Percentiles rank a stretch among this genome's conserved stretches.
phyloP scores from a whole-genome alignment of 2,888 invertebrate species.

The Hirtodrosophila cameraria region DNA sequence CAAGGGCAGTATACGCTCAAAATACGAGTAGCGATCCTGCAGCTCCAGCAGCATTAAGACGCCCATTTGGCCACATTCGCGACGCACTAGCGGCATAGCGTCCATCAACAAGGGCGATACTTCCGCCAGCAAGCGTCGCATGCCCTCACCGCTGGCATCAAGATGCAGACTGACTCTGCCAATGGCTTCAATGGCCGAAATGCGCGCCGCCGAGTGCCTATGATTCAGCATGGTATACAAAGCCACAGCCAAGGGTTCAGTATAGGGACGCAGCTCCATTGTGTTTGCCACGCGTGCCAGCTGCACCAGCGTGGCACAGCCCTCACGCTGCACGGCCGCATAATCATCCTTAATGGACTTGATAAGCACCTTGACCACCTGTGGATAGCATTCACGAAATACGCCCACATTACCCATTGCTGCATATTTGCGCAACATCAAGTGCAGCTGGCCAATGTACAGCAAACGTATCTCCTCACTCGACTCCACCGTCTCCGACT shows the following conservation, averaged over 20 bases:
- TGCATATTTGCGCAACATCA: conserved; percentile 88
- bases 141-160: conserved; percentile 88
- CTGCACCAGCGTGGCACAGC: conserved; percentile 89
- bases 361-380: conserved; percentile 89
- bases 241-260: conserved; percentile 90
- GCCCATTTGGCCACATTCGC: conserved; percentile 90
- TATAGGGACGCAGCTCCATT: conserved; percentile 89
- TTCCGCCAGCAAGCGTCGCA: conserved; percentile 90
- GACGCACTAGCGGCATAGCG: conserved; percentile 90
- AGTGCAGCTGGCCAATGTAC: conserved; percentile 87
- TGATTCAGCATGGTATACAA: conserved; percentile 90
- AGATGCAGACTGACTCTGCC: conserved; percentile 86
- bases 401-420: conserved; percentile 84
- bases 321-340: conserved; percentile 91
- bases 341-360: conserved; percentile 91
- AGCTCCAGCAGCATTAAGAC: conserved; percentile 91
- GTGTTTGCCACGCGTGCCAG: conserved; percentile 85
- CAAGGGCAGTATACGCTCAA: conserved; percentile 93
- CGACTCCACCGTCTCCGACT: conserved; percentile 88
- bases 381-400: conserved; percentile 83
- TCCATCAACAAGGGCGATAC: conserved; percentile 95
- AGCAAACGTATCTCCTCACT: conserved; percentile 93
- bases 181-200: conserved; percentile 90
- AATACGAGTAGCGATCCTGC: conserved; percentile 94
- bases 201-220: conserved; percentile 92